A percentile compares a stretch with the other conserved stretches of the same genome.
Evolutionary conservation across 2,113 vertebrate genomes (phyloP).

Genomic region (Alces alces): DNA sequence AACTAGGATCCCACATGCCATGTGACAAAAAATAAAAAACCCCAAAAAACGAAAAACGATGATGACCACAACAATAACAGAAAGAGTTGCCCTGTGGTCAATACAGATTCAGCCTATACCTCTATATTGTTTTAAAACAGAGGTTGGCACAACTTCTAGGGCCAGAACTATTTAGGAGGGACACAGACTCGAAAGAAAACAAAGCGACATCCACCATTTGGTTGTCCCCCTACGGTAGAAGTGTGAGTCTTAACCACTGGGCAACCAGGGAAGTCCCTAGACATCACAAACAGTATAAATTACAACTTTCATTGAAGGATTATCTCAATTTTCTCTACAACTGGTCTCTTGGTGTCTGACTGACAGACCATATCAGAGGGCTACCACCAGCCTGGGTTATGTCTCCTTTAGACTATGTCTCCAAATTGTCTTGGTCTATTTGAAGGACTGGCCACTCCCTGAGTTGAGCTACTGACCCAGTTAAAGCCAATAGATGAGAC

Average conservation of each 20-base stretch:
- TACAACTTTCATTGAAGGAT: neutral
- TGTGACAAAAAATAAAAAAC: neutral
- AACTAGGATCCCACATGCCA: neutral
- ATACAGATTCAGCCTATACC: neutral
- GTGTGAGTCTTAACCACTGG: neutral
- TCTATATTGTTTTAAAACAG: neutral
- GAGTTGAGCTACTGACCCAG: neutral
- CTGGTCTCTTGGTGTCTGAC: neutral
- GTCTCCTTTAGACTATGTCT: neutral
- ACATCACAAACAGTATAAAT: neutral
- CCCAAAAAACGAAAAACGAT: neutral
- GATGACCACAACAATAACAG: neutral
- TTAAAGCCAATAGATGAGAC: neutral
- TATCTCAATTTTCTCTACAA: neutral
- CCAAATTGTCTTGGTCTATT: too few species aligned
- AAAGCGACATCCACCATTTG: neutral
- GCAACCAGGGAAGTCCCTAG: neutral
- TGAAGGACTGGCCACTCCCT: neutral
- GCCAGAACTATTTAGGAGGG: neutral
- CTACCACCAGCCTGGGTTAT: neutral
- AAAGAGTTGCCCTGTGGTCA: neutral
- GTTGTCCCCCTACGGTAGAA: neutral
- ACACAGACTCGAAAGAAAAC: neutral
- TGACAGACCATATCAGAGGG: neutral
- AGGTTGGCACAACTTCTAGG: fast-evolving